A percentile compares a stretch with the other conserved stretches of the same genome.
Conservation (phyloP, 2,797 vertebrate species). For the Muscicapa comitata region DNA sequence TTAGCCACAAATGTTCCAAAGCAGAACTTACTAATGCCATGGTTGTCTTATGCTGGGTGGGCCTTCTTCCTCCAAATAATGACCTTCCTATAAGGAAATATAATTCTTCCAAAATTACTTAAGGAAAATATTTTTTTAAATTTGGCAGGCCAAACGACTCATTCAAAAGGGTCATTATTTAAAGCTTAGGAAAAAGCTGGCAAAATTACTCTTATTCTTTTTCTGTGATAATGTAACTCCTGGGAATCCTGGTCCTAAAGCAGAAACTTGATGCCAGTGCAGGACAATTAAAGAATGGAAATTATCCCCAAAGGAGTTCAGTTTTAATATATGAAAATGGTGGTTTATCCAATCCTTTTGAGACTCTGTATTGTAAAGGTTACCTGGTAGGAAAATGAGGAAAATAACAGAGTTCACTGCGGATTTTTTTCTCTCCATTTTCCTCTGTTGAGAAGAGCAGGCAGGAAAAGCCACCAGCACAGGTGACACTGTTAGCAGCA, state of each 20-base stretch:
- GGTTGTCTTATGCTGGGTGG: not conserved
- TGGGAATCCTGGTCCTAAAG: not conserved
- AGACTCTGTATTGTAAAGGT: not conserved
- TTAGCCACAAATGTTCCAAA: not conserved
- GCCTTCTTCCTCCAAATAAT: not conserved
- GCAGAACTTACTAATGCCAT: not conserved
- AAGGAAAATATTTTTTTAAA: not conserved
- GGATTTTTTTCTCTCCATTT: not conserved
- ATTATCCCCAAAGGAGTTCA: not conserved
- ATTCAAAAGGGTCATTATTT: not conserved
- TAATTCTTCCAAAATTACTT: not conserved
- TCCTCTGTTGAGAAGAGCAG: not conserved
- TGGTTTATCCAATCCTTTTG: not conserved
- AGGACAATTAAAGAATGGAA: not conserved
- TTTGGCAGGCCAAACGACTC: not conserved
- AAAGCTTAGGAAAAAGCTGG: not conserved
- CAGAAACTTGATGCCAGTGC: not conserved
- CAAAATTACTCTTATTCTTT: not conserved
- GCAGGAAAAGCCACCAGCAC: not conserved
- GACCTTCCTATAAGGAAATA: conserved; percentile 32
- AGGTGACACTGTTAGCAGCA: not conserved
- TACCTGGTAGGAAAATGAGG: not conserved
- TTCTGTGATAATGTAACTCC: not conserved
- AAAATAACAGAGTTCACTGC: not conserved
- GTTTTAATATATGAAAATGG: not conserved